Conservation (phyloP, 2,113 vertebrate species). For the Oriolus oriolus region DNA sequence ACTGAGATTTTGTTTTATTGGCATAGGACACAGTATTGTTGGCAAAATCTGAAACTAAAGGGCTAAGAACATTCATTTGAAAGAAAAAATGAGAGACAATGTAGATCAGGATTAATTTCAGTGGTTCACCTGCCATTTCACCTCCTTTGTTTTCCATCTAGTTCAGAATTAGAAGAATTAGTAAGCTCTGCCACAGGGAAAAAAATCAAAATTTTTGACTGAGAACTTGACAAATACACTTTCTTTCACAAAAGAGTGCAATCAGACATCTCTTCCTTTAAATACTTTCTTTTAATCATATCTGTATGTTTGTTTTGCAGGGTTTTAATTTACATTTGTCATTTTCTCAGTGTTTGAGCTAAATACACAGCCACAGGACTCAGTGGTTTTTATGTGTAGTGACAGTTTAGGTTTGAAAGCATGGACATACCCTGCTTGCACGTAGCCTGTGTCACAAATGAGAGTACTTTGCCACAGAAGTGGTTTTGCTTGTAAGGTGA, state of each 20-base stretch:
- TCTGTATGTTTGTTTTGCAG: not conserved
- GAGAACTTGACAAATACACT: not conserved
- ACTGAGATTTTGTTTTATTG: not conserved
- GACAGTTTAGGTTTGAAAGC: not conserved
- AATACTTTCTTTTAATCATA: not conserved
- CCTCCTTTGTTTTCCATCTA: not conserved
- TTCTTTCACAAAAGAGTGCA: not conserved
- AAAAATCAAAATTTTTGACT: not conserved
- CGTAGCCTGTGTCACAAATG: not conserved
- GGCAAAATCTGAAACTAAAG: not conserved
- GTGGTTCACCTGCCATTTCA: not conserved
- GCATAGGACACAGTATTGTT: not conserved
- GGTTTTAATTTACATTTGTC: not conserved
- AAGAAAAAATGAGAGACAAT: not conserved
- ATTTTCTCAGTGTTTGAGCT: not conserved
- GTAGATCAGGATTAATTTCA: not conserved
- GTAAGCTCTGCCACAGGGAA: not conserved
- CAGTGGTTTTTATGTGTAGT: rapidly evolving
- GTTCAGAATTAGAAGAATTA: not conserved
- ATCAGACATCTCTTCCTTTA: not conserved
- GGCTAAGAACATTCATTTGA: not conserved
- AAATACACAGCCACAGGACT: not conserved
- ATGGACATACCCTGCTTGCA: rapidly evolving
- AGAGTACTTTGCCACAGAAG: not conserved
- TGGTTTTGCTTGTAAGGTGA: not conserved